phyloP scores from a whole-genome alignment of 2,797 vertebrate species.

The Phrynocephalus guinanensis region DNA sequence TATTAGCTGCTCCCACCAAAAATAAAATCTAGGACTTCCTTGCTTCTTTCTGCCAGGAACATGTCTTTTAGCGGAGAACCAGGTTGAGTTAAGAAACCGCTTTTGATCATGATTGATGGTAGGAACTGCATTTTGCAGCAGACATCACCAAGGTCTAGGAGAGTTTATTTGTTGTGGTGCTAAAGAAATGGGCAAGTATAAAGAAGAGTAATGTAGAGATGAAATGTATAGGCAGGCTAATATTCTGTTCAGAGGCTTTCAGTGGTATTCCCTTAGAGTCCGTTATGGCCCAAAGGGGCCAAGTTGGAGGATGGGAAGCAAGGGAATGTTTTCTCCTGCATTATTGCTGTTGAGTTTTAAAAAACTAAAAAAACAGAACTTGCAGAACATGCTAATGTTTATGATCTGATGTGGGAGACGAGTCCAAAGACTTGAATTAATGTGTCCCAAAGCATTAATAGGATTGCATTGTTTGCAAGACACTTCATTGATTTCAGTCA shows the following conservation, averaged over 20 bases:
- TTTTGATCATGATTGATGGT: background rate
- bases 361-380: background rate
- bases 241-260: background rate
- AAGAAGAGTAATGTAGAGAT: background rate
- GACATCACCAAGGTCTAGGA: too few relatives aligned
- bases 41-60: background rate
- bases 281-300: too few relatives aligned
- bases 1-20: background rate
- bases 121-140: background rate
- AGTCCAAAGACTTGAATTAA: background rate
- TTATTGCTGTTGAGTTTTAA: background rate
- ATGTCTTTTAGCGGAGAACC: background rate
- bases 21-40: background rate
- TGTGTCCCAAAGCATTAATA: too few relatives aligned
- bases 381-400: background rate
- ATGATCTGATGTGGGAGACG: background rate
- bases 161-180: background rate
- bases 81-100: background rate
- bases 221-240: background rate
- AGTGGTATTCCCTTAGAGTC: background rate
- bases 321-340: background rate
- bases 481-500: background rate
- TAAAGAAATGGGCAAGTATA: background rate
- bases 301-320: too few relatives aligned
- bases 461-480: too few relatives aligned